phyloP scores from a whole-genome alignment of 2,888 invertebrate species.

The Cyclophora punctaria region DNA sequence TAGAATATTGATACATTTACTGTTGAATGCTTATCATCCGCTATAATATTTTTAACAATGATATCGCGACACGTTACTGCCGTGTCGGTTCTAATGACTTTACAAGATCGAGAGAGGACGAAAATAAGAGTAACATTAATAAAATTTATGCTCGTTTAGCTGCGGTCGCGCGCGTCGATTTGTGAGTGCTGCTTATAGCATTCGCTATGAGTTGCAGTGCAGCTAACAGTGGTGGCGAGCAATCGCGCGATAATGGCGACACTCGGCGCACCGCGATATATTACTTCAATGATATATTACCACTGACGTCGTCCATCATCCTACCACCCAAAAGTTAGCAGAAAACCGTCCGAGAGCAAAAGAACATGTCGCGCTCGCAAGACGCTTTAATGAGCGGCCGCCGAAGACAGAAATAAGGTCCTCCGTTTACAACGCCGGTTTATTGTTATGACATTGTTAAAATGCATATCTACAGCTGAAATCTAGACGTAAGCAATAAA shows the following conservation, averaged over 20 bases:
- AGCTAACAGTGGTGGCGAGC: conserved; percentile 55
- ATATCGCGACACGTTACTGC: conserved; percentile 19
- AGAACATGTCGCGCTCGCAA: conserved; percentile 47
- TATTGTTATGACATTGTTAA: conserved; percentile 70
- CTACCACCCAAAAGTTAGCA: conserved; percentile 74
- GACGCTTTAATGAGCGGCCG: conserved; percentile 68
- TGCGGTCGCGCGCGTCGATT: conserved; percentile 65
- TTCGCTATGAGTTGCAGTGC: conserved; percentile 33
- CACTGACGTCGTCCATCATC: conserved; percentile 68
- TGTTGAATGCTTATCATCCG: conserved; percentile 40
- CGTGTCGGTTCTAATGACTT: conserved; percentile 52
- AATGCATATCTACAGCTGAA: conserved; percentile 44
- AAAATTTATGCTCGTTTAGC: conserved; percentile 68
- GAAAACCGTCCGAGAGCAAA: conserved; percentile 61
- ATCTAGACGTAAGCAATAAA: conserved; percentile 43
- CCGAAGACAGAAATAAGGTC: conserved; percentile 72
- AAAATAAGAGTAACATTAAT: conserved; percentile 68
- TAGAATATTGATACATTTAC: conserved; percentile 35
- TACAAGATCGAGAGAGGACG: conserved; percentile 54
- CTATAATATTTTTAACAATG: conserved; percentile 37
- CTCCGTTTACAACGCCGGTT: conserved; percentile 57
- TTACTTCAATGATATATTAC: conserved; percentile 71
- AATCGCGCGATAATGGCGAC: conserved; percentile 70
- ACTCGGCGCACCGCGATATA: conserved; percentile 70
- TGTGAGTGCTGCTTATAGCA: conserved; percentile 61